phyloP scores from a whole-genome alignment of 1,140 invertebrate genomes.

The Zaprionus tsacasi region DNA sequence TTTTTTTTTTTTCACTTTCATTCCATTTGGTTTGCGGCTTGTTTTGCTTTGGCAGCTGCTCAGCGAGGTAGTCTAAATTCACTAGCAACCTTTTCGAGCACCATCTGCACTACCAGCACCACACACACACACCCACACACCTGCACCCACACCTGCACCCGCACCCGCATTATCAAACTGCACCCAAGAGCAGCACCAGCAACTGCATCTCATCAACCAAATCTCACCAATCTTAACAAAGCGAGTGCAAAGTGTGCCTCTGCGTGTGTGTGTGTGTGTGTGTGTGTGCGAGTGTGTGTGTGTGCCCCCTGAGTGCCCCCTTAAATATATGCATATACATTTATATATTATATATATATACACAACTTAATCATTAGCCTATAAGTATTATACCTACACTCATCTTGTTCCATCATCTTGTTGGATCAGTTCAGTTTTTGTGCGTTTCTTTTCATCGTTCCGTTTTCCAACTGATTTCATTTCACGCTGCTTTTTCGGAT shows the following conservation, averaged over 20 bases:
- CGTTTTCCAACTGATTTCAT: constrained; percentile 78
- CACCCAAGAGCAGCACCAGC: constrained; percentile 12
- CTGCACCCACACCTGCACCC: constrained; percentile 11
- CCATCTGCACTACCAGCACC: constrained; percentile 7
- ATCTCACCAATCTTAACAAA: constrained; percentile 4
- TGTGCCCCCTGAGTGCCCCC: background rate
- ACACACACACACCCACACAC: background rate
- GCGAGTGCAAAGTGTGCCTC: background rate
- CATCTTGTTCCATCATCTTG: constrained; percentile 63
- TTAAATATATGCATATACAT: background rate
- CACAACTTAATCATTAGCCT: constrained; percentile 55
- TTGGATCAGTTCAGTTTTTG: constrained; percentile 72
- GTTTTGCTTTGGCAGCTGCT: constrained; percentile 48
- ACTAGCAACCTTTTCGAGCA: constrained; percentile 14
- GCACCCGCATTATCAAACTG: background rate
- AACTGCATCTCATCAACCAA: constrained; percentile 13
- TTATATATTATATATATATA: background rate
- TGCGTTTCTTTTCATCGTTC: constrained; percentile 81
- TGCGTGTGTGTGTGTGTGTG: constrained; percentile 9
- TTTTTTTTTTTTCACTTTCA: constrained; percentile 10
- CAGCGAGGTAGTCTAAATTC: constrained; percentile 25
- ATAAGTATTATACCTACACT: constrained; percentile 52
- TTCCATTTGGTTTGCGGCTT: constrained; percentile 37
- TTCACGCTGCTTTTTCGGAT: constrained; percentile 84
- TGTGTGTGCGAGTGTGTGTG: constrained; percentile 17